phyloP scores from a whole-genome alignment of 2,113 vertebrate species.

The Oryzias melastigma region DNA sequence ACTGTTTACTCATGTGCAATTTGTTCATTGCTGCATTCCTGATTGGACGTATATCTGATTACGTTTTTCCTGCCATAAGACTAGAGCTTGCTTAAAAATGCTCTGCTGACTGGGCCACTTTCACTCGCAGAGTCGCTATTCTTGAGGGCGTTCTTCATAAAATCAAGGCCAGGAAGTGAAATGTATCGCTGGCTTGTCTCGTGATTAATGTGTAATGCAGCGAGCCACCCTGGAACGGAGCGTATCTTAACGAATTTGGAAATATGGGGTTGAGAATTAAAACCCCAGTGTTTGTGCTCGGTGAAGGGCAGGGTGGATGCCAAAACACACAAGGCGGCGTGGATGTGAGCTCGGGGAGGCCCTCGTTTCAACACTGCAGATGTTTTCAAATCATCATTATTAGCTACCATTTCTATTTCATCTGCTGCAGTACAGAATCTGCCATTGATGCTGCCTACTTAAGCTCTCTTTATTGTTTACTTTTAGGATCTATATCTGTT shows the following conservation, averaged over 20 bases:
- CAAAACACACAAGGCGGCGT: constrained; percentile 64
- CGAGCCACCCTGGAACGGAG: constrained; percentile 3
- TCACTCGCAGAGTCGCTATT: constrained; percentile 28
- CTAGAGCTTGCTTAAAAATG: neutral
- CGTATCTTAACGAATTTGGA: neutral
- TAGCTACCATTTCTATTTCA: constrained; percentile 54
- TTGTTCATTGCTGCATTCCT: constrained; percentile 40
- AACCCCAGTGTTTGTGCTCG: neutral
- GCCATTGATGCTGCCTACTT: constrained; percentile 52
- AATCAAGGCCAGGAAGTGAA: constrained; percentile 23
- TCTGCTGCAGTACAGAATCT: constrained; percentile 33
- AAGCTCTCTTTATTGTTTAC: constrained; percentile 54
- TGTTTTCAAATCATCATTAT: constrained; percentile 57
- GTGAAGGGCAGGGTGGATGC: constrained; percentile 37
- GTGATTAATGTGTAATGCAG: constrained; percentile 13
- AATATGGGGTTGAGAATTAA: constrained; percentile 12
- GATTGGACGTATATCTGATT: constrained; percentile 48
- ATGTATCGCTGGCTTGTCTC: neutral
- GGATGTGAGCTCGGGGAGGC: constrained; percentile 35
- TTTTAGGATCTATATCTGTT: constrained; percentile 69
- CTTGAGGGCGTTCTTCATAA: constrained; percentile 31
- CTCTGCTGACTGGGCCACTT: constrained; percentile 44
- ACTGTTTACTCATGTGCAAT: constrained; percentile 45
- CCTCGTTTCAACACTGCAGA: constrained; percentile 50
- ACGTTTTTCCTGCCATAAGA: constrained; percentile 29